Evolutionary conservation across 2,797 vertebrate genomes (phyloP), one percentile per base, ranked within the genome.

Genomic region (Sylvilagus floridanus): DNA sequence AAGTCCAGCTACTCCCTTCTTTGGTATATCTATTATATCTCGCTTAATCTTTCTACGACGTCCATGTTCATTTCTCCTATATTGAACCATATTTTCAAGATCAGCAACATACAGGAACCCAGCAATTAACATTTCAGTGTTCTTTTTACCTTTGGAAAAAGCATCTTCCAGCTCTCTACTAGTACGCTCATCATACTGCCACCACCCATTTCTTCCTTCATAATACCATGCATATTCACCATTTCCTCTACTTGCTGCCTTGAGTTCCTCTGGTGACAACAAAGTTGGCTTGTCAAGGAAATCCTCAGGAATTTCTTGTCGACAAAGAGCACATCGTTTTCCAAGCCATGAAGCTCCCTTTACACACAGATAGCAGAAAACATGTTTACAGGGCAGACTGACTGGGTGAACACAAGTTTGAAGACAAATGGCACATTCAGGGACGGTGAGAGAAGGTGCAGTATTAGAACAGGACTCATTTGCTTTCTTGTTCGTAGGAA

Each of bases 321-420:
- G 98, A 97, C 99, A 99, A 24, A 99, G 99, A 1, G 99, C 99
- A 89, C 99, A 99, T 37, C 99, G 98, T 73, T 99, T 99, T 98
- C 99, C 99, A 96, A 99, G 99, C 99, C 99, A 99, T n/a, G 99
- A 99, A 63, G 99, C 99, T 57, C 99, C 99, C 97, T 99, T 99
- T 86, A 99, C 99, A 76, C 99, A 99, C 28, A 99, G 98, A 97
- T 99, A 99, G 97, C 99, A 99, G 98, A 99, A 99, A 93, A 99
- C 98, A 13, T 99, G 99, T 97, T 98, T 98, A 98, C 99, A 99
- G 2, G 99, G 99, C 94, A 99, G 99, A 95, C 99, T 99, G 26
- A 99, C 99, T 0, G 99, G 99, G 96, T 99, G 99, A 92, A 99
- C 98, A 94, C 99, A 99, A 0, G 98, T 99, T 96, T 99, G 99